Evolutionary conservation across 30 jellyfish, hydroid and myxozoan species (phyloP), one percentile per base, ranked within the genome.

Genomic region (Clytia hemisphaerica): DNA sequence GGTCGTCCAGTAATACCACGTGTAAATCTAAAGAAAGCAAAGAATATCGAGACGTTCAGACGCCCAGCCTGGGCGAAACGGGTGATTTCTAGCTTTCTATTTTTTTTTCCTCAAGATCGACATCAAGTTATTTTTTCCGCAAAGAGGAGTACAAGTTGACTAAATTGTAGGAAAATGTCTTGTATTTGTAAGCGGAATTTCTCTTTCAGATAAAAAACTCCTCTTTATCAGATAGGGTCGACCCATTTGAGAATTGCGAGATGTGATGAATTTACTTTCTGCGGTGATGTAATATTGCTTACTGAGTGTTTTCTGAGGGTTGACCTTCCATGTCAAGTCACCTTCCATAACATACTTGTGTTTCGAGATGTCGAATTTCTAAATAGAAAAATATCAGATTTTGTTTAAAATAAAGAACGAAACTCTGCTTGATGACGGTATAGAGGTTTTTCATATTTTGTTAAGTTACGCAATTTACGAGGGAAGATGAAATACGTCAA

Each of bases 301-400:
- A 89, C 98, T 93, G 31, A 89, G 61, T 24, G 89, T 61, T 67
- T 89, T 89, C 15, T 80, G 53, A 25, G 93, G 72, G 70, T 72
- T 89, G 26, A 89, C 76, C 61, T 80, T 66, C 98, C 98, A 89
- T 19, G 40, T 51, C 22, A 89, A 54, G 47, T 70, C 85, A 4
- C 98, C 98, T 66, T 89, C 98, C 57, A 62, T 83, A 22, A 89
- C 50, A 31, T 80, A 48, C 67, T 82, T 81, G 53, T 76, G 94
- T 27, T 66, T 71, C 28, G 98, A 80, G 6, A 89, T 67, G 55
- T 89, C 98, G 61, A 89, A 79, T 37, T 79, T 91, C 98, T 89
- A 45, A 4, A 65, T 50, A 15, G 38, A 54, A 53, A 63, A 36
- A 65, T 42, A 21, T 21, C 14, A 21, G 19, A 42, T 42, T 12